These are phyloP conservation scores for Vidua chalybeata DNA, from an alignment of 2,113 vertebrate species.

Conservation along the genomic window DNA sequence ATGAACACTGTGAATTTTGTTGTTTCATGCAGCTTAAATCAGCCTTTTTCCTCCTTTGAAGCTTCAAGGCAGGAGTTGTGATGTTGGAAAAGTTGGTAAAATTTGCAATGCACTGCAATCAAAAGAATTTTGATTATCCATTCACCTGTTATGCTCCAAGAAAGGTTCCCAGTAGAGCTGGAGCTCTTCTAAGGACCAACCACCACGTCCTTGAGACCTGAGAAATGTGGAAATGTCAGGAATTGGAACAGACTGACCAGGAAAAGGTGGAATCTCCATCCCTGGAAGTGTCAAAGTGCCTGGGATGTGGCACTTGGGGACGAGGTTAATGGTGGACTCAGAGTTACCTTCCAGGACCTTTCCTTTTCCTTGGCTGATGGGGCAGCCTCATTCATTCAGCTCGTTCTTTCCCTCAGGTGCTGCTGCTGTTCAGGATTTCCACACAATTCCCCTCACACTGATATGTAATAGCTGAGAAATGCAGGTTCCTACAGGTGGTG, in stretches of 20 bases:
- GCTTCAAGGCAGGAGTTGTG: accelerated
- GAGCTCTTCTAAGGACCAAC: accelerated
- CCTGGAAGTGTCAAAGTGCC: neutral
- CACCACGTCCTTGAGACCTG: neutral
- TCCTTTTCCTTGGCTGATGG: neutral
- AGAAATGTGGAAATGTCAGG: accelerated
- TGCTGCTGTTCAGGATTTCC: neutral
- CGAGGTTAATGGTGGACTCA: neutral
- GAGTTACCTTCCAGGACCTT: neutral
- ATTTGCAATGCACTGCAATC: neutral
- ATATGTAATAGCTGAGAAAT: neutral
- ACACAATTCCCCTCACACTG: neutral
- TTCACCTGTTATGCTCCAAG: neutral
- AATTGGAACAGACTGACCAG: neutral
- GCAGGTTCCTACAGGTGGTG: neutral
- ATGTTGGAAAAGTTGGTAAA: neutral
- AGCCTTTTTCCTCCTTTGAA: neutral
- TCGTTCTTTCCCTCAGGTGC: neutral
- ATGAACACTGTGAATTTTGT: neutral
- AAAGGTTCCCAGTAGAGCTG: accelerated
- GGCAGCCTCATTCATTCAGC: neutral
- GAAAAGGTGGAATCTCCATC: neutral
- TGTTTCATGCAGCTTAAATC: neutral
- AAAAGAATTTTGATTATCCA: neutral
- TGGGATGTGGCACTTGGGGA: neutral